phyloP scores from a whole-genome alignment of 2,888 invertebrate species.

The Trachelus tabidus region DNA sequence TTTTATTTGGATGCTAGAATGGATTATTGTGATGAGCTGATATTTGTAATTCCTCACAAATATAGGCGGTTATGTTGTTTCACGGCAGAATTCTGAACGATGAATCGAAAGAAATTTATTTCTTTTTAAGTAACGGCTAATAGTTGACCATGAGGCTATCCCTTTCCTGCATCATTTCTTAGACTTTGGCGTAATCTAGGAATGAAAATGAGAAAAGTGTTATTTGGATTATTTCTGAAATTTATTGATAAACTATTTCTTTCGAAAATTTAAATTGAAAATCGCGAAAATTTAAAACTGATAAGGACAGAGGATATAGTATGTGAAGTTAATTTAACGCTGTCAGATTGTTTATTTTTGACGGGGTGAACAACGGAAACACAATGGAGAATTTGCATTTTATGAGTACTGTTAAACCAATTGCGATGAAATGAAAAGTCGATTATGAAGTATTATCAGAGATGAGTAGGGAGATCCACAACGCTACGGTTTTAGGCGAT shows the following conservation, averaged over 20 bases:
- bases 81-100: slow-evolving; percentile 73
- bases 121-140: slow-evolving; percentile 72
- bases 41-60: slow-evolving; percentile 72
- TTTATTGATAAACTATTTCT: too few relatives aligned
- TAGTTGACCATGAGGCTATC: slow-evolving; percentile 77
- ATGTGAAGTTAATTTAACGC: background rate
- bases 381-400: background rate
- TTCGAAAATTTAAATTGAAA: background rate
- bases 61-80: slow-evolving; percentile 70
- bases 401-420: background rate
- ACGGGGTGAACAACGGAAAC: background rate
- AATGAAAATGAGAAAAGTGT: background rate
- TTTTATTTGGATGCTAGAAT: background rate
- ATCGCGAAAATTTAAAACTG: background rate
- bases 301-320: background rate
- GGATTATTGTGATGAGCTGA: slow-evolving; percentile 58
- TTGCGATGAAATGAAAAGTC: background rate
- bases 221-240: background rate
- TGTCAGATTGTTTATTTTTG: background rate
- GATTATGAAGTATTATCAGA: background rate
- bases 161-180: slow-evolving; percentile 74
- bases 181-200: slow-evolving; percentile 74
- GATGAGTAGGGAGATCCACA: too few relatives aligned
- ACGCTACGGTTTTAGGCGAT: too few relatives aligned
- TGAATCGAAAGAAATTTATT: slow-evolving; percentile 75